phyloP scores from a whole-genome alignment of 2,888 invertebrate species.

The Lagria hirta region DNA sequence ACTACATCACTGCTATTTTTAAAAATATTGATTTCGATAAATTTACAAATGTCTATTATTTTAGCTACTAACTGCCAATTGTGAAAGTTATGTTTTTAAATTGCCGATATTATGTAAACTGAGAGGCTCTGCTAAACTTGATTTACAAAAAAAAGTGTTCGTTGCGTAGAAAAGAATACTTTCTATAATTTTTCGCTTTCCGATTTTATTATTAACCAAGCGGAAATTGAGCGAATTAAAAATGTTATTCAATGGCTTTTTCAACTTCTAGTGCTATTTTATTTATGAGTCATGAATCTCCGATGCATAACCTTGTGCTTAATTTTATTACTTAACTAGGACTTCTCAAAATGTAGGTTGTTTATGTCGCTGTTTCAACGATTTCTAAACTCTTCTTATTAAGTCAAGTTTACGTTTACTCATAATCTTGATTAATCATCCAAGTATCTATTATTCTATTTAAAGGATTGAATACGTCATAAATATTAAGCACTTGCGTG shows the following conservation, averaged over 20 bases:
- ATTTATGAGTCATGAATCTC: slow-evolving; percentile 15
- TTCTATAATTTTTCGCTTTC: slow-evolving; percentile 8
- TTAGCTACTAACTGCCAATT: neutral
- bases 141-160: neutral
- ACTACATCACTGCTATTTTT: slow-evolving; percentile 1
- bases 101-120: neutral
- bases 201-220: slow-evolving; percentile 2
- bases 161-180: slow-evolving; percentile 3
- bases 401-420: too few species aligned
- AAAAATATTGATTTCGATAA: neutral
- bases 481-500: too few species aligned
- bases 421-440: too few species aligned
- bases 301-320: slow-evolving; percentile 21
- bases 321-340: slow-evolving; percentile 29
- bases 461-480: too few species aligned
- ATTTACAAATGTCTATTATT: slow-evolving; percentile 1
- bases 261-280: too few species aligned
- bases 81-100: slow-evolving; percentile 1
- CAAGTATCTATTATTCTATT: too few species aligned
- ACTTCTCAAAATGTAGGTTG: too few species aligned
- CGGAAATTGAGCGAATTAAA: slow-evolving; percentile 13
- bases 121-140: neutral
- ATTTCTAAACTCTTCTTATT: too few species aligned
- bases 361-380: too few species aligned
- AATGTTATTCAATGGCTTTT: slow-evolving; percentile 14